Base-by-base conservation (phyloP, 2,888 invertebrate species). In the Gymnoscelis rufifasciata region DNA sequence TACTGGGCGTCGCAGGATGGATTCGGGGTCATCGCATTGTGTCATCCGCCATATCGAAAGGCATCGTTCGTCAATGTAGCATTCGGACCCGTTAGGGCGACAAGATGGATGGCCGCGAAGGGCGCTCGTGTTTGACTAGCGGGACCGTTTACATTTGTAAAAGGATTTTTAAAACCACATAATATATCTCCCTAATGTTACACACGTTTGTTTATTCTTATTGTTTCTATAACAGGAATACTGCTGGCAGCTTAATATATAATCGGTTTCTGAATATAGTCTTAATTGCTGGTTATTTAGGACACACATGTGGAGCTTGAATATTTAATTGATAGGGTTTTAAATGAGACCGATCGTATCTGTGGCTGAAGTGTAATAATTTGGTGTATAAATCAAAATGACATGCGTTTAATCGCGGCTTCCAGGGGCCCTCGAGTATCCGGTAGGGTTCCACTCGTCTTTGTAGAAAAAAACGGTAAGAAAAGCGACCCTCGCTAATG, bases 331-430 rank as follows among this genome's bases (percentile, higher is more conserved):
- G 41, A 39, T 56, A 54, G 60, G 59, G 56, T 52, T 56, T 52
- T 60, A 65, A 62, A 66, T 62, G 59, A 60, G 53, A 45, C 38
- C 28, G 43, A 43, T 49, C 43, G 38, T 51, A 33, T 38, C 52
- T 43, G 53, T 41, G 52, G 52, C 37, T 56, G 56, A 57, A 55
- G 55, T 56, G 64, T 74, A 77, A 76, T 80, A 77, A 82, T 80
- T 75, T 74, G 69, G 46, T 57, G 60, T 66, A 86, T 86, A 83
- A 84, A 84, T 86, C 86, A 86, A 80, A 84, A 76, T 79, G 83
- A 78, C 80, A 75, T 74, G 68, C 77, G 69, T 78, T 78, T 81
- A 78, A 81, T 82, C 75, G 77, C 66, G 72, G 68, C 65, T 58
- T 60, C 56, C 57, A 59, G 57, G 65, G 57, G 70, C 76, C 74